These are phyloP conservation scores for Synanthedon formicaeformis DNA, from an alignment of 2,888 invertebrate genomes.

Conservation along the genomic window DNA sequence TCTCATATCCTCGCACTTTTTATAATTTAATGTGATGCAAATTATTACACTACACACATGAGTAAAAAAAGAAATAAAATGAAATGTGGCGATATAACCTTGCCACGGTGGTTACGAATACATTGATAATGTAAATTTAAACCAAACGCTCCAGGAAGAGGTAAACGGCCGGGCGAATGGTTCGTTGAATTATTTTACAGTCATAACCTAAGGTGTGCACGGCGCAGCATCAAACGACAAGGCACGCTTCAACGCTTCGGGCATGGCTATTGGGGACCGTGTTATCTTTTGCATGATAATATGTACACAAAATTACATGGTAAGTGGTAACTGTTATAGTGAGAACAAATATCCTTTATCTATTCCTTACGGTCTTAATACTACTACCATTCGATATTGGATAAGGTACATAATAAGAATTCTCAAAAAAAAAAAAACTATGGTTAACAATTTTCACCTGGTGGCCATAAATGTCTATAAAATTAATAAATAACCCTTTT, in stretches of 20 bases:
- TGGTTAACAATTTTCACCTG: no score
- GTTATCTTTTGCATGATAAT: neutral
- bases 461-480: no score
- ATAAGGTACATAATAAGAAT: neutral
- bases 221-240: neutral
- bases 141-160: slow-evolving; percentile 9
- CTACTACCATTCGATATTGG: neutral
- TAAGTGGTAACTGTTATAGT: neutral
- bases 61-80: no score
- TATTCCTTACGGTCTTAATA: neutral
- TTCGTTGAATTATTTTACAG: slow-evolving; percentile 33
- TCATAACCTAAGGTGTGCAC: neutral
- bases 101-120: no score
- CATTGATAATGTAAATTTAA: no score
- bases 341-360: neutral
- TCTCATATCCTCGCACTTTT: no score
- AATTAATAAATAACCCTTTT: no score
- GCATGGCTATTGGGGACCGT: neutral
- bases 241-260: neutral
- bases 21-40: no score
- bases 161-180: slow-evolving; percentile 32
- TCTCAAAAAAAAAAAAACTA: neutral
- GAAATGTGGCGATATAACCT: no score
- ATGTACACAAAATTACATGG: no score
- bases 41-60: no score